A percentile compares a stretch with the other conserved stretches of the same genome.
These are phyloP conservation scores for Gila robusta DNA, from an alignment of 2,797 vertebrate genomes.

Conservation along the genomic window DNA sequence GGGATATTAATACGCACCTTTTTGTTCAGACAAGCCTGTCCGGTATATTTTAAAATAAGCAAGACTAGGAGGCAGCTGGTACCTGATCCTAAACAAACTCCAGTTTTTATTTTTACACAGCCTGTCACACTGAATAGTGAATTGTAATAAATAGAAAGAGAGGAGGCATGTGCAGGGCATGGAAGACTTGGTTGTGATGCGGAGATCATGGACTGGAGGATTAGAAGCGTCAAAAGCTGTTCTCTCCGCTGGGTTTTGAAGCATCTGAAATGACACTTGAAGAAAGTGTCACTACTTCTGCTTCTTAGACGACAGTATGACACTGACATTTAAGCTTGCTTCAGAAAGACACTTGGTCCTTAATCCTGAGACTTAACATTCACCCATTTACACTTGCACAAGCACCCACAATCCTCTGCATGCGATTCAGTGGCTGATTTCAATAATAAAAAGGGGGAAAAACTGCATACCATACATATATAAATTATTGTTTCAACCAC, in stretches of 20 bases:
- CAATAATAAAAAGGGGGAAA: background rate
- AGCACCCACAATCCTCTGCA: background rate
- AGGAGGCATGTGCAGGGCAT: slow-evolving; percentile 29
- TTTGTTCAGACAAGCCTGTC: slow-evolving; percentile 53
- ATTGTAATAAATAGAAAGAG: slow-evolving; percentile 29
- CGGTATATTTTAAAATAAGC: slow-evolving; percentile 47
- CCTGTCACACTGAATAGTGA: slow-evolving; percentile 19
- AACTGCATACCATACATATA: background rate
- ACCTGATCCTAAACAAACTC: slow-evolving; percentile 34
- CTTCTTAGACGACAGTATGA: slow-evolving; percentile 2
- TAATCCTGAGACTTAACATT: slow-evolving; percentile 20
- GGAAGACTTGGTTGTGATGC: background rate
- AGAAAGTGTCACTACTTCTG: slow-evolving; percentile 37
- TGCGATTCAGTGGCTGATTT: background rate
- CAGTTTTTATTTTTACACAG: slow-evolving; percentile 41
- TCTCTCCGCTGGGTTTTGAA: slow-evolving; percentile 32
- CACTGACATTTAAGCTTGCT: background rate
- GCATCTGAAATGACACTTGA: slow-evolving; percentile 53
- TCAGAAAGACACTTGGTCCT: slow-evolving; percentile 14
- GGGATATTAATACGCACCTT: slow-evolving; percentile 53
- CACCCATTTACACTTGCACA: background rate
- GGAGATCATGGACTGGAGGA: background rate
- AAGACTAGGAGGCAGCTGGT: slow-evolving; percentile 31
- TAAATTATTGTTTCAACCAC: background rate
- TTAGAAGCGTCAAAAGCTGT: slow-evolving; percentile 38